phyloP scores from a whole-genome alignment of 2,113 vertebrate species.

The Dasyprocta punctata region DNA sequence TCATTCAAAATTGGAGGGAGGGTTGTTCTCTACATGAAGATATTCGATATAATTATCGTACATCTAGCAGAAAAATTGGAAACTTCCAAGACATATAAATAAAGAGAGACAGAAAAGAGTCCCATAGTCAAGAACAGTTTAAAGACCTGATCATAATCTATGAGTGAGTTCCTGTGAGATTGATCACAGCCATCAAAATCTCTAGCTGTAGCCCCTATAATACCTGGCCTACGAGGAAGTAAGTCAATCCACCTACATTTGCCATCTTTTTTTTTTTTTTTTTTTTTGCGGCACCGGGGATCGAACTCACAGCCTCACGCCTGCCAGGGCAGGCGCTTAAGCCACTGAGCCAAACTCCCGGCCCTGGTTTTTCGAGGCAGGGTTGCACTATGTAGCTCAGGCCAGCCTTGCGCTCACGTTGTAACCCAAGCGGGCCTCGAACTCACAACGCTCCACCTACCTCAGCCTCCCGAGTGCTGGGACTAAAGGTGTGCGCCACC shows the following conservation, averaged over 20 bases:
- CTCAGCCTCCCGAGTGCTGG: too few relatives aligned
- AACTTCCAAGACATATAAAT: constrained; percentile 2
- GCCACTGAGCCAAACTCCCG: too few relatives aligned
- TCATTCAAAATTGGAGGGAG: neutral
- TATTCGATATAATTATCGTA: constrained; percentile 15
- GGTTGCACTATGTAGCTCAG: too few relatives aligned
- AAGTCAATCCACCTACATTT: neutral
- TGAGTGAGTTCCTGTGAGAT: neutral
- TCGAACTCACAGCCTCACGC: too few relatives aligned
- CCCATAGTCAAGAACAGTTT: neutral
- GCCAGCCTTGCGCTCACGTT: too few relatives aligned
- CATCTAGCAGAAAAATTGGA: neutral
- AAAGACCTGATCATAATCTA: neutral
- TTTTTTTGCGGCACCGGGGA: too few relatives aligned
- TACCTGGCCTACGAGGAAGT: neutral
- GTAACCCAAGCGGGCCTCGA: too few relatives aligned
- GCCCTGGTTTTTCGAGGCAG: too few relatives aligned
- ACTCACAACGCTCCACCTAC: too few relatives aligned
- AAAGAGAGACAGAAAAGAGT: neutral
- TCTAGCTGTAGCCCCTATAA: neutral
- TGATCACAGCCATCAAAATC: constrained; percentile 11
- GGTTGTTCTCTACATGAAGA: neutral
- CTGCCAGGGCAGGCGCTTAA: too few relatives aligned
- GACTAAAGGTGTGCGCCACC: too few relatives aligned
- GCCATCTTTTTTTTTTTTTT: too few relatives aligned